These are phyloP conservation scores for Geopemphigus sp. DNA, from an alignment of 1,140 invertebrate genomes.

Conservation along the genomic window DNA sequence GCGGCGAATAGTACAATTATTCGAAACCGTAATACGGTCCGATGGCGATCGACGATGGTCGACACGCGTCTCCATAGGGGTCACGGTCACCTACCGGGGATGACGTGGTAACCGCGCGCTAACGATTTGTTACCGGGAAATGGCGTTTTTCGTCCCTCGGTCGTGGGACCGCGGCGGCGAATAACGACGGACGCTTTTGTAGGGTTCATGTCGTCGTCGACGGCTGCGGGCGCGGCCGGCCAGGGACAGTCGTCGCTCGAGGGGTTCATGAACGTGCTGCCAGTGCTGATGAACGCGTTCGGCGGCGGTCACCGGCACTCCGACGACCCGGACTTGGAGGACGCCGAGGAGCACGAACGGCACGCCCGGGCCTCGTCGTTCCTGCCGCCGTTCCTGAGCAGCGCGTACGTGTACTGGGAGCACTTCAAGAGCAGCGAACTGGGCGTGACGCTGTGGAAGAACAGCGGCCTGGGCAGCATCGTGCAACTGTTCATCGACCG, in stretches of 20 bases:
- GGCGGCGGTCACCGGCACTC: constrained; percentile 53
- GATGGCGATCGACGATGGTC: too few relatives aligned
- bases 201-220: constrained; percentile 51
- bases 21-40: too few relatives aligned
- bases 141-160: too few relatives aligned
- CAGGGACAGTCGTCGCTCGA: constrained; percentile 55
- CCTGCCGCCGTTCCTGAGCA: constrained; percentile 72
- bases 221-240: constrained; percentile 39
- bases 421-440: constrained; percentile 75
- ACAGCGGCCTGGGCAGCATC: constrained; percentile 67
- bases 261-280: constrained; percentile 63
- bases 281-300: constrained; percentile 60
- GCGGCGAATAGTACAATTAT: too few relatives aligned
- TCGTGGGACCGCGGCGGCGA: too few relatives aligned
- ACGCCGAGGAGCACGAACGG: constrained; percentile 58
- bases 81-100: too few relatives aligned
- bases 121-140: too few relatives aligned
- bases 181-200: too few relatives aligned
- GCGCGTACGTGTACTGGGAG: constrained; percentile 72
- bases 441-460: constrained; percentile 69
- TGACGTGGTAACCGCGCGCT: too few relatives aligned
- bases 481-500: constrained; percentile 63
- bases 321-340: constrained; percentile 54
- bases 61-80: too few relatives aligned
- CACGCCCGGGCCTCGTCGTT: constrained; percentile 64